Evolutionary conservation across 2,888 invertebrate species (phyloP), one percentile per base, ranked within the genome.

Genomic region (Colletes collaris): DNA sequence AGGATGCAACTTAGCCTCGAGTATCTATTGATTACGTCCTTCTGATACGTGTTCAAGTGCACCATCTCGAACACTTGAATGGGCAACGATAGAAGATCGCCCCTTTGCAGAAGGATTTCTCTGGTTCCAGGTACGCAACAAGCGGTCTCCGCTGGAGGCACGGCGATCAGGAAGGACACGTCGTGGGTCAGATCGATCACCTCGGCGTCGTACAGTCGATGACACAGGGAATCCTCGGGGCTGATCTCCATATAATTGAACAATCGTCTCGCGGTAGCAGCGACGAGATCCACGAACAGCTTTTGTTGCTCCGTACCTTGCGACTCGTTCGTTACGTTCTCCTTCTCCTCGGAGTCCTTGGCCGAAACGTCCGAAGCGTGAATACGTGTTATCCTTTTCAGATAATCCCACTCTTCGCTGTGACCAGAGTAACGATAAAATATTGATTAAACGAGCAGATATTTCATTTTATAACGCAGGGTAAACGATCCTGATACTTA

Each of bases 21-120:
- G 94, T 99, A 99, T 91, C 97, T 96, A 89, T 97, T 96, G 70
- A 99, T 96, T 81, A 99, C 97, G 86, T 96, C 97, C 65, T 96
- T 96, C 91, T 99, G 98, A 93, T 99, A 99, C 2, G 99, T 98
- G 90, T 96, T 97, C 81, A 99, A 94, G 92, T 99, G 99, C 79
- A 99, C 97, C 98, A 97, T 97, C 95, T 98, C 97, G 90, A 97
- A 97, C 0, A 97, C 97, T 93, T 99, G 98, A 56, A 99, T 97
- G 0, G 99, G 99, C 72, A 99, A 94, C 79, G 98, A 97, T 59
- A 97, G 95, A 69, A 98, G 94, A 91, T 98, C 98, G 5, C 97
- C 96, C 73, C 97, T 95, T 89, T 98, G 97, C 0, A 97, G 94
- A 0, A 98, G 94, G 67, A 97, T 96, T 92, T 99, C 98, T 65